phyloP scores from a whole-genome alignment of 2,113 vertebrate species.

The Festucalex cinctus region DNA sequence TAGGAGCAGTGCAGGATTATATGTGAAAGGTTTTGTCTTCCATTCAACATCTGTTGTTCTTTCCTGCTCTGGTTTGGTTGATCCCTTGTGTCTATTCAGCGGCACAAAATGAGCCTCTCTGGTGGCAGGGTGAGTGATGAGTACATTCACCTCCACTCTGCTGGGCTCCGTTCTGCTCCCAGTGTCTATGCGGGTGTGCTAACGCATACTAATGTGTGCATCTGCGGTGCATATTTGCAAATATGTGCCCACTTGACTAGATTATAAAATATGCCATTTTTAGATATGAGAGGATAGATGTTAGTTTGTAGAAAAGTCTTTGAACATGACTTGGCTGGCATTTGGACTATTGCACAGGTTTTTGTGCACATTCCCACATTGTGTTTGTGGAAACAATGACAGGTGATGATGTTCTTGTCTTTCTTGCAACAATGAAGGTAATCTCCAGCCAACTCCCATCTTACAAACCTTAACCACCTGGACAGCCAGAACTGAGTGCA shows the following conservation, averaged over 20 bases:
- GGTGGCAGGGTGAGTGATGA: conserved; percentile 56
- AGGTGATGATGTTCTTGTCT: conserved; percentile 41
- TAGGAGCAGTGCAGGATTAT: conserved; percentile 1
- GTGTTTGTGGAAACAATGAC: conserved; percentile 29
- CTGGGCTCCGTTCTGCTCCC: conserved; percentile 16
- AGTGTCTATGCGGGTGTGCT: conserved; percentile 20
- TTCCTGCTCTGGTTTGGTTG: conserved; percentile 35
- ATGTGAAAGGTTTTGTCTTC: conserved; percentile 40
- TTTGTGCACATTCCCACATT: conserved; percentile 1
- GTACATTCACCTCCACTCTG: conserved; percentile 53
- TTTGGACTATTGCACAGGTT: not conserved
- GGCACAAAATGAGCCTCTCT: conserved; percentile 57
- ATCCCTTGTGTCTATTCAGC: conserved; percentile 55
- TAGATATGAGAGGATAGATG: not conserved
- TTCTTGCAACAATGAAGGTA: conserved; percentile 40
- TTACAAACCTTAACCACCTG: conserved; percentile 50
- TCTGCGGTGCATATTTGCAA: conserved; percentile 28
- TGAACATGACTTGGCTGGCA: not conserved
- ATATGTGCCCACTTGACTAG: conserved; percentile 10
- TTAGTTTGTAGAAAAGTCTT: not conserved
- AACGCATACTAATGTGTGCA: conserved; percentile 7
- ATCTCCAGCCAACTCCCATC: conserved; percentile 62
- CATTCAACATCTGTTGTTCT: conserved; percentile 45
- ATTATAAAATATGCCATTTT: not conserved
- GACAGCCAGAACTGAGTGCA: conserved; percentile 16